phyloP scores from a whole-genome alignment of 2,113 vertebrate genomes.

The Engraulis encrasicolus region DNA sequence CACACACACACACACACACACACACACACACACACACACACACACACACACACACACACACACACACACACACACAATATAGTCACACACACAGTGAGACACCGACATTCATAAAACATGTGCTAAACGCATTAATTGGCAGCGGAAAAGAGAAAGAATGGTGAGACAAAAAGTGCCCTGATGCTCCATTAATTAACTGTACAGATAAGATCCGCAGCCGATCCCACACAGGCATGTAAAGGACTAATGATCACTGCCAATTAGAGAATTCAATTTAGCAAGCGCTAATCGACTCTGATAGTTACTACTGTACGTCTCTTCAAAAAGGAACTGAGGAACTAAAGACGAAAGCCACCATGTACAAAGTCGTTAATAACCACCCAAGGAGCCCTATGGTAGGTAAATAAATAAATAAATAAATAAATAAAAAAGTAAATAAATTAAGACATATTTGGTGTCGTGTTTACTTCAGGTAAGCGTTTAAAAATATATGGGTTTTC shows the following conservation, averaged over 20 bases:
- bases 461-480: too few species aligned
- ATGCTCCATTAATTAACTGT: conserved; percentile 38
- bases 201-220: conserved; percentile 27
- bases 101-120: neutral
- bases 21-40: conserved; percentile 25
- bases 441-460: too few species aligned
- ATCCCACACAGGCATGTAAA: conserved; percentile 9
- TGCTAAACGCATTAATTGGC: conserved; percentile 35
- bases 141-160: conserved; percentile 9
- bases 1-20: conserved; percentile 17
- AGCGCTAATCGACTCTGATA: conserved; percentile 35
- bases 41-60: conserved; percentile 31
- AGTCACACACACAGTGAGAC: too few species aligned
- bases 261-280: conserved; percentile 27
- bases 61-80: too few species aligned
- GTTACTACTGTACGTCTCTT: neutral
- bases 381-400: too few species aligned
- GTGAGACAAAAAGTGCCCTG: conserved; percentile 22
- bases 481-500: neutral
- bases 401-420: too few species aligned
- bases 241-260: conserved; percentile 35
- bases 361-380: neutral
- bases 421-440: too few species aligned
- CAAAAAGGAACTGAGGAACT: neutral
- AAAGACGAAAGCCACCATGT: neutral